A percentile compares a stretch with the other conserved stretches of the same genome.
phyloP scores from a whole-genome alignment of 2,888 invertebrate species.

The Leucophenga maculata region DNA sequence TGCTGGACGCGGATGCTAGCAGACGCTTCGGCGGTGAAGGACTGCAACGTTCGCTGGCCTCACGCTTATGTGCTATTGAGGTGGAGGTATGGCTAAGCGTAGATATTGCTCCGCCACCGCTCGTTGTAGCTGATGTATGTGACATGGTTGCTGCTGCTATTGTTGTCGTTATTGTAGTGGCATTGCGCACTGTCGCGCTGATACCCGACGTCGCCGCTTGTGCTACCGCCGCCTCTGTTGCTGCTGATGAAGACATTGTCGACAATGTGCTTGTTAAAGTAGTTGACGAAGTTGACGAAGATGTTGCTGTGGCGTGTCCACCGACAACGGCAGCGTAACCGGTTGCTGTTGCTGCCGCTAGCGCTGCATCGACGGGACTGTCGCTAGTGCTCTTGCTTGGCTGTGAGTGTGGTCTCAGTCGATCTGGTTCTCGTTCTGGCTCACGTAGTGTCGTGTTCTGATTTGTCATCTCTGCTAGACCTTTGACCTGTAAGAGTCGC shows the following conservation, averaged over 20 bases:
- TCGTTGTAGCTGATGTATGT: constrained; percentile 44
- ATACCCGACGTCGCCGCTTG: constrained; percentile 53
- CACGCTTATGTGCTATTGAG: constrained; percentile 56
- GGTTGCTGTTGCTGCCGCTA: constrained; percentile 51
- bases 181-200: constrained; percentile 52
- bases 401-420: constrained; percentile 72
- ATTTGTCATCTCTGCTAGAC: constrained; percentile 93
- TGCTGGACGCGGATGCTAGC: constrained; percentile 36
- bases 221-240: constrained; percentile 30
- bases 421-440: constrained; percentile 74
- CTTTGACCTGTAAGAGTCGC: too few species aligned
- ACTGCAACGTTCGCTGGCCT: constrained; percentile 68
- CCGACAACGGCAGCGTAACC: constrained; percentile 56
- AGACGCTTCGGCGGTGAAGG: constrained; percentile 67
- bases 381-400: constrained; percentile 62
- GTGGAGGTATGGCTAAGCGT: constrained; percentile 34
- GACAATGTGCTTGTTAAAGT: not conserved
- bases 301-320: constrained; percentile 50
- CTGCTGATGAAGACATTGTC: not conserved
- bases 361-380: constrained; percentile 57
- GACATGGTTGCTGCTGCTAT: constrained; percentile 47
- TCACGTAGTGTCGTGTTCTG: constrained; percentile 77
- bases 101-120: constrained; percentile 42
- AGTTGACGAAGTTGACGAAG: constrained; percentile 59
- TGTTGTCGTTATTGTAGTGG: not conserved